Evolutionary conservation across 2,113 vertebrate genomes (phyloP), one percentile per base, ranked within the genome.

Genomic region (Epinephelus moara): DNA sequence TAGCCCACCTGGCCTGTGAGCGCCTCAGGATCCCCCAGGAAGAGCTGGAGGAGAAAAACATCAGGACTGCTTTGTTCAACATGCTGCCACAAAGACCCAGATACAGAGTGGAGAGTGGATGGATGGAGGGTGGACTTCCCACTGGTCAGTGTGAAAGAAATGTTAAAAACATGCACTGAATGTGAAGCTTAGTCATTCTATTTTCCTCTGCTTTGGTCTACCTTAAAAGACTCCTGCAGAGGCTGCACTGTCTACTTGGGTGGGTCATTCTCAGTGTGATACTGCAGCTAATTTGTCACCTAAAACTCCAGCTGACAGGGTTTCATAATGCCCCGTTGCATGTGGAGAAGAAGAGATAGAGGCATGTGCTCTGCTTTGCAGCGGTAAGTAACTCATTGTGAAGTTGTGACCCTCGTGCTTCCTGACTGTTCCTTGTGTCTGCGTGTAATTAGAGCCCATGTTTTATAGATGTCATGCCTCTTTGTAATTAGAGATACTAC

Each of bases 381-480:
- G 2, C 21, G 53, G 62, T 66, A 9, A 74, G 50, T 19, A 57
- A 70, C 53, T 86, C 40, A 17, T 9, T 33, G 63, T 47, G 68
- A 81, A 37, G 85, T 23, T 73, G 7, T 27, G 84, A 90, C 74
- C 56, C 53, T 45, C 1, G 1, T 50, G 69, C 78, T 78, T 66
- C 60, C 74, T 7, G 33, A 47, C 33, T 72, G 14, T 40, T 81
- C 52, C 68, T 75, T 40, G 11, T 49, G 80, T 84, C 71, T 67
- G 52, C 25, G 15, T 4, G 59, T 90, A 87, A 90, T 92, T 85
- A 85, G 56, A 17, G 11, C 17, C n/a, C 73, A 85, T 89, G 76
- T 81, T 89, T 84, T 80, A 88, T 80, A 85, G 61, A 91, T 87
- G 60, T 6, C 73, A 4, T 25, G 57, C 30, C 73, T 81, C 70